Evolutionary conservation across 2,113 vertebrate genomes (phyloP).

Genomic region (Phyllopteryx taeniolatus): DNA sequence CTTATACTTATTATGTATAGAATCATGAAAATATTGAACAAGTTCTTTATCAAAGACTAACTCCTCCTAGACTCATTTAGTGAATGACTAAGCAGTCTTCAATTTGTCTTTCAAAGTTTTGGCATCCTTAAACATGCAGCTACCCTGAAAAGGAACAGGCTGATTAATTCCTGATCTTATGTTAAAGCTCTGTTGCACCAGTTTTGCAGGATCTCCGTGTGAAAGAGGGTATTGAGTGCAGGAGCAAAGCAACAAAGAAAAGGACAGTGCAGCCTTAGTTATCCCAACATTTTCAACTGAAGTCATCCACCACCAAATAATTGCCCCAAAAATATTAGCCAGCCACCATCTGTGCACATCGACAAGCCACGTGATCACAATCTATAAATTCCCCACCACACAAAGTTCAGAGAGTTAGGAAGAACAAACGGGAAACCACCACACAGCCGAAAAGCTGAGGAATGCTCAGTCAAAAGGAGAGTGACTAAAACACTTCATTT

Average conservation of each 20-base stretch:
- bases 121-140: not conserved
- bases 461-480: not conserved
- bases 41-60: too few species aligned
- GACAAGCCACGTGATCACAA: not conserved
- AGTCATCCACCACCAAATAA: constrained; percentile 22
- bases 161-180: not conserved
- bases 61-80: too few species aligned
- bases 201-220: not conserved
- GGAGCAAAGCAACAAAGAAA: constrained; percentile 3
- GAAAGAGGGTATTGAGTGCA: too few species aligned
- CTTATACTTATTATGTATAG: too few species aligned
- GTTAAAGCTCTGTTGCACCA: too few species aligned
- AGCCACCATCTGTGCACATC: constrained; percentile 10
- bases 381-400: constrained; percentile 8
- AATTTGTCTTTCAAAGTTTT: not conserved
- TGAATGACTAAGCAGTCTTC: not conserved
- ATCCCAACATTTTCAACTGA: not conserved
- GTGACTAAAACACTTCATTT: not conserved
- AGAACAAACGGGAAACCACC: not conserved
- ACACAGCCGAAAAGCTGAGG: not conserved
- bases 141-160: not conserved
- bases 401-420: not conserved
- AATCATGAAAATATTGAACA: too few species aligned
- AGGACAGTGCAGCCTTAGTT: not conserved
- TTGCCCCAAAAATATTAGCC: not conserved